These are phyloP conservation scores for Sesamia nonagrioides DNA, from an alignment of 1,140 invertebrate species.

Conservation along the genomic window DNA sequence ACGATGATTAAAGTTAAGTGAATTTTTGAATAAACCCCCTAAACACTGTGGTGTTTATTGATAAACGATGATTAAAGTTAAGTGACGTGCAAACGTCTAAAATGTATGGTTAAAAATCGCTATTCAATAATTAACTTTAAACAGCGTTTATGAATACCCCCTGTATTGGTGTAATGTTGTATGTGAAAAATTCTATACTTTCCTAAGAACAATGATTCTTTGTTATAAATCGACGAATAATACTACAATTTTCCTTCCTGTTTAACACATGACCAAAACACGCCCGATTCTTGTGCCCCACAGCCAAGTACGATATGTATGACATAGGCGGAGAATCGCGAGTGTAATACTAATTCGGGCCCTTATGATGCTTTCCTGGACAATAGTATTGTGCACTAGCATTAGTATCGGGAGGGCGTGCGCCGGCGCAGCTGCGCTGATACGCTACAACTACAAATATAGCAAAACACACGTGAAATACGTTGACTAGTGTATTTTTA, in stretches of 20 bases:
- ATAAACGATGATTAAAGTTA: too few species aligned
- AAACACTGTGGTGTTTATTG: too few species aligned
- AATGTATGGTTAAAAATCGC: too few species aligned
- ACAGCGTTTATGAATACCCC: too few species aligned
- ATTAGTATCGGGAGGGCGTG: slow-evolving; percentile 67
- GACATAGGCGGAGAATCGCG: slow-evolving; percentile 51
- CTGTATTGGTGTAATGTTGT: too few species aligned
- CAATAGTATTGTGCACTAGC: slow-evolving; percentile 61
- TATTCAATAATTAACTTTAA: too few species aligned
- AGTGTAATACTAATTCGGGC: slow-evolving; percentile 65
- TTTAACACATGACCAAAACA: background rate
- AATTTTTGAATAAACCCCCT: too few species aligned
- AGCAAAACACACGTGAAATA: slow-evolving; percentile 41
- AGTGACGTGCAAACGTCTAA: too few species aligned
- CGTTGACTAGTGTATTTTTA: slow-evolving; percentile 17
- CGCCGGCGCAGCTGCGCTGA: slow-evolving; percentile 60
- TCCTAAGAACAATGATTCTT: background rate
- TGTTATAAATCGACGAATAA: background rate
- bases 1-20: too few species aligned
- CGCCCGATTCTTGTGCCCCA: slow-evolving; percentile 26
- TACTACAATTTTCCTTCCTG: background rate
- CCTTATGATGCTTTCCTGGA: slow-evolving; percentile 69
- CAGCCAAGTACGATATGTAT: slow-evolving; percentile 7
- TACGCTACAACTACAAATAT: slow-evolving; percentile 40
- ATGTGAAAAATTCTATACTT: background rate